A percentile compares a stretch with the other conserved stretches of the same genome.
Conservation (phyloP, 2,113 vertebrate genomes). For the Patagioenas fasciata region DNA sequence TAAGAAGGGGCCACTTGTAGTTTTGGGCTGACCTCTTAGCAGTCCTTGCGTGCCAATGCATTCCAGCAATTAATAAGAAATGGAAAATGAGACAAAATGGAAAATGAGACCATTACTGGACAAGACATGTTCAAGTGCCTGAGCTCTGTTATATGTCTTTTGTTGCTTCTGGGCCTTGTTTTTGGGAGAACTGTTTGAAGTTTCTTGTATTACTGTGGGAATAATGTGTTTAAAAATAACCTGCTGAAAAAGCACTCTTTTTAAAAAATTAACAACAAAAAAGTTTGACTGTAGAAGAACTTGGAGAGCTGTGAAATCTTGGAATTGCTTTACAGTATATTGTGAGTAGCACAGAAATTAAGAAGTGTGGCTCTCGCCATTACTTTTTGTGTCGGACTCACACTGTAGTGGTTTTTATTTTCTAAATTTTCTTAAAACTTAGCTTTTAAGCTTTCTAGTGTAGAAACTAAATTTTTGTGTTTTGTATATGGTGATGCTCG, state of each 20-base stretch:
- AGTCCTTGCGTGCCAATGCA: neutral
- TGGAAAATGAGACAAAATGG: neutral
- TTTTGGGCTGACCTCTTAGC: neutral
- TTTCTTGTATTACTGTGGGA: slow-evolving; percentile 29
- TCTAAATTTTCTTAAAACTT: neutral
- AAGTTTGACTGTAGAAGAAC: neutral
- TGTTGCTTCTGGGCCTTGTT: slow-evolving; percentile 54
- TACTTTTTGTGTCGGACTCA: neutral
- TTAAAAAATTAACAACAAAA: neutral
- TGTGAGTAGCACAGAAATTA: slow-evolving; percentile 24
- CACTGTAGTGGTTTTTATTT: neutral
- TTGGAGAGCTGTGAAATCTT: slow-evolving; percentile 42
- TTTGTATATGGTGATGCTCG: neutral
- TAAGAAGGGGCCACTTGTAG: neutral
- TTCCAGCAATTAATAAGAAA: slow-evolving; percentile 29
- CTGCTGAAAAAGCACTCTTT: slow-evolving; percentile 15
- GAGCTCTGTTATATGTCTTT: slow-evolving; percentile 21
- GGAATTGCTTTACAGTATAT: neutral
- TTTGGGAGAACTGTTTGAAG: slow-evolving; percentile 43
- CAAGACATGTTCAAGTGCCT: neutral
- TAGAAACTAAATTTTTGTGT: neutral
- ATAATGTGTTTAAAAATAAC: slow-evolving; percentile 35
- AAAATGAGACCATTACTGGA: neutral
- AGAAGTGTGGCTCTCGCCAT: neutral
- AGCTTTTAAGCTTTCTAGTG: neutral